A percentile compares a stretch with the other conserved stretches of the same genome.
Evolutionary conservation across 2,113 vertebrate genomes (phyloP).

Genomic region (Grammomys surdaster): DNA sequence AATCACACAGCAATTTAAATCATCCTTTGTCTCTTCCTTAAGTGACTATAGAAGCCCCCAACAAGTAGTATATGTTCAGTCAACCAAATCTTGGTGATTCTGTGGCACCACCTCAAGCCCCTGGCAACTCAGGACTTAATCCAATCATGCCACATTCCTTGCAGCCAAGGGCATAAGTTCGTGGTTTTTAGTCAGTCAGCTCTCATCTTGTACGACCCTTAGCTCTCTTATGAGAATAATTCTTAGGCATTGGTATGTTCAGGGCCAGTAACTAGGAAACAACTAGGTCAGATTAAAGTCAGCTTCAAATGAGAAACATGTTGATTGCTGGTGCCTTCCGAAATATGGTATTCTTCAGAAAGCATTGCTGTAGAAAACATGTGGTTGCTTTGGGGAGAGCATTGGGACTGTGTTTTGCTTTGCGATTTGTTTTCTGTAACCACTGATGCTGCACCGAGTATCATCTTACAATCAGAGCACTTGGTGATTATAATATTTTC

Average conservation of each 20-base stretch:
- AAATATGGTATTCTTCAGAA: conserved; percentile 80
- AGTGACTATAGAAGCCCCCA: not conserved
- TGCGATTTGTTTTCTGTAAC: conserved; percentile 82
- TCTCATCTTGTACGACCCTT: conserved; percentile 40
- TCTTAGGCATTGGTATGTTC: conserved; percentile 63
- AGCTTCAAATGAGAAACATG: conserved; percentile 83
- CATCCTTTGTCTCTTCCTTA: conserved; percentile 33
- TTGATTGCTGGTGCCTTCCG: conserved; percentile 82
- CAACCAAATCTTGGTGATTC: conserved; percentile 29
- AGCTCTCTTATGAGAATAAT: conserved; percentile 70
- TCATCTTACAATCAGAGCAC: conserved; percentile 85
- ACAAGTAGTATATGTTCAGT: not conserved
- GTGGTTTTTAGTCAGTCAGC: conserved; percentile 32
- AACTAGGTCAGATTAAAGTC: conserved; percentile 75
- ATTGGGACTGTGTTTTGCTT: conserved; percentile 80
- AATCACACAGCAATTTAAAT: conserved; percentile 52
- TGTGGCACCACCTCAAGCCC: conserved; percentile 7
- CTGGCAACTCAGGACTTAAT: conserved; percentile 10
- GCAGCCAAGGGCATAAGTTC: not conserved
- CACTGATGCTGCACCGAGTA: conserved; percentile 79
- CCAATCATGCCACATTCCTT: not conserved
- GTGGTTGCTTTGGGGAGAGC: conserved; percentile 72
- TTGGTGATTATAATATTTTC: conserved; percentile 85
- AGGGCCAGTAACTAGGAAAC: conserved; percentile 78
- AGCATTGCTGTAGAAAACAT: conserved; percentile 77